phyloP scores from a whole-genome alignment of 2,888 invertebrate genomes.

The Drosophila emarginata region DNA sequence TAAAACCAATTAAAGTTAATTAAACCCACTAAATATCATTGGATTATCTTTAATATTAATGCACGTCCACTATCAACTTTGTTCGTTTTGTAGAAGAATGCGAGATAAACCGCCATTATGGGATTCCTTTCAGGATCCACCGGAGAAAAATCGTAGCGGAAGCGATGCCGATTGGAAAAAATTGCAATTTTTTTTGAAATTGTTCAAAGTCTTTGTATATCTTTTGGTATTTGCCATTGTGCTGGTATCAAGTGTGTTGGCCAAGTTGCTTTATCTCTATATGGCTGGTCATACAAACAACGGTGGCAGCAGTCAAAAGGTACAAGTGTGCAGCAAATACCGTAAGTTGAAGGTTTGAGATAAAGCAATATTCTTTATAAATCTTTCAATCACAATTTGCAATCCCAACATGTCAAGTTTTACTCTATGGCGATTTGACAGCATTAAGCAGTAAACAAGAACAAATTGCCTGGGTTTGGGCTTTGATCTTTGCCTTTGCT shows the following conservation, averaged over 20 bases:
- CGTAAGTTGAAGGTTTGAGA: conserved; percentile 59
- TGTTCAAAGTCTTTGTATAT: conserved; percentile 88
- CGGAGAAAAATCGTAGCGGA: conserved; percentile 86
- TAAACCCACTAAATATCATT: no score
- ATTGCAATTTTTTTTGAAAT: conserved; percentile 85
- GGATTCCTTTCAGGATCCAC: conserved; percentile 91
- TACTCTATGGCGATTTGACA: conserved; percentile 40
- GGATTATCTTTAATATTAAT: conserved; percentile 2
- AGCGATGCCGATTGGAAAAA: conserved; percentile 86
- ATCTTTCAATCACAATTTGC: not conserved
- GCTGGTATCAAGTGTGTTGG: conserved; percentile 86
- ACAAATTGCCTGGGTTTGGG: conserved; percentile 91
- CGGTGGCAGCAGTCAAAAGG: conserved; percentile 83
- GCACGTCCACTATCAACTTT: no score
- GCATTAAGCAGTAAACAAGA: conserved; percentile 83
- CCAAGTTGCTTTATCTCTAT: conserved; percentile 89
- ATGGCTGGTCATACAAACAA: conserved; percentile 83
- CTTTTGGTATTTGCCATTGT: conserved; percentile 87
- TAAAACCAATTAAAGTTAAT: not conserved
- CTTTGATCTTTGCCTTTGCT: conserved; percentile 88
- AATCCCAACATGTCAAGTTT: conserved; percentile 33
- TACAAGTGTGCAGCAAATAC: conserved; percentile 85
- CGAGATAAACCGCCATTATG: conserved; percentile 85
- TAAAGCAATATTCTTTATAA: not conserved
- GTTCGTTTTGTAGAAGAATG: conserved; percentile 42